Base-by-base conservation (phyloP, 2,888 invertebrate genomes). In the Coenonympha glycerion region DNA sequence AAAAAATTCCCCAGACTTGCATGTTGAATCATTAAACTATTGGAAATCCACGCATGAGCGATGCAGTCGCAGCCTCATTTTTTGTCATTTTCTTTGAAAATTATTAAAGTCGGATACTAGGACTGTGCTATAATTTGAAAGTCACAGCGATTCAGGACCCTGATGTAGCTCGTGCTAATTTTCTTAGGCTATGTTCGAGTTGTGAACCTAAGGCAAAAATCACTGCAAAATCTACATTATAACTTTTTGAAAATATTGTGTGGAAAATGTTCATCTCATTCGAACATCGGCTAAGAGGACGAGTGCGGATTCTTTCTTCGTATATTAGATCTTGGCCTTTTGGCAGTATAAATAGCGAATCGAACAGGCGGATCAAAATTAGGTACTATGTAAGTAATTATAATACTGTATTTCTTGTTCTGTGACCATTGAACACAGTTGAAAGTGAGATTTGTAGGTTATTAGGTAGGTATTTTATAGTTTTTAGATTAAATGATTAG, bases 401-500 rank as follows among this genome's bases (percentile, higher is more conserved):
- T 62, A 66, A 53, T 46, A 64, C 71, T 45, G 36, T 48, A 56
- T 46, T 56, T 56, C 53, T 42, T 41, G 8, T 34, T 48, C 50
- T 73, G 73, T 73, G 69, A 61, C 51, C 15, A 24, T 19, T 60
- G 56, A 39, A 57, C 68, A 65, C 70, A 69, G 69, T 61, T 42
- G 63, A 66, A 72, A 80, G 79, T 82, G 83, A 79, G 79, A 79
- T 73, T 72, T 60, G 67, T 73, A 73, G 67, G n/a, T n/a, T n/a
- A n/a, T 64, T 51, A 53, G 47, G 47, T 56, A 56, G 53, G 36
- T 53, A 56, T 51, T 56, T 56, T 48, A 53, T 50, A 48, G 37
- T 33, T 44, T 39, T 19, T 48, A 48, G 52, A 33, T 28, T 16
- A 36, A 36, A 18, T 0, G 30, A 42, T 44, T 49, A 49, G 44